Evolutionary conservation across 2,888 invertebrate species (phyloP).

Genomic region (Drosophila algonquin): DNA sequence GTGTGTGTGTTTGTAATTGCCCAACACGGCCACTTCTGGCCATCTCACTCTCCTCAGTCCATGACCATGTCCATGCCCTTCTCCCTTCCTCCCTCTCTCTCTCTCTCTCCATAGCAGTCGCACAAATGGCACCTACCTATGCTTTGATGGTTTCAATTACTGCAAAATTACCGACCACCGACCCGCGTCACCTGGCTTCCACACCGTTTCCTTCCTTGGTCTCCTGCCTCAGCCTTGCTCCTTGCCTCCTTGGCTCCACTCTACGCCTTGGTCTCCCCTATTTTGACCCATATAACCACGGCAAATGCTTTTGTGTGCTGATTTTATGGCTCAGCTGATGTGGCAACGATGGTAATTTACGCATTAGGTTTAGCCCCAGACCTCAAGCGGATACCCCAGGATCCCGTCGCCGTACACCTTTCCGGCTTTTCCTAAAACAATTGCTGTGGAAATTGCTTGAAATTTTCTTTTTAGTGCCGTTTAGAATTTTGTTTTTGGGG

Average conservation of each 20-base stretch:
- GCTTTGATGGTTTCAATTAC: conserved; percentile 74
- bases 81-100: conserved; percentile 3
- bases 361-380: conserved; percentile 18
- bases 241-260: neutral
- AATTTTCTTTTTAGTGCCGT: neutral
- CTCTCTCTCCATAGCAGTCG: conserved; percentile 3
- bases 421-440: neutral
- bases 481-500: neutral
- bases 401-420: neutral
- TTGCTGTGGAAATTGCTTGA: neutral
- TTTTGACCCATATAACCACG: conserved; percentile 36
- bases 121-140: conserved; percentile 50
- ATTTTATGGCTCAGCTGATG: conserved; percentile 53
- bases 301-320: conserved; percentile 46
- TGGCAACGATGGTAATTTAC: conserved; percentile 44
- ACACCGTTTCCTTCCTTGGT: conserved; percentile 9
- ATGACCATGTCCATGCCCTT: conserved; percentile 6
- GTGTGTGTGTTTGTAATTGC: conserved; percentile 36
- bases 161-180: conserved; percentile 47
- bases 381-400: neutral
- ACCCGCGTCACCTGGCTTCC: conserved; percentile 28
- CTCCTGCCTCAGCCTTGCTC: neutral
- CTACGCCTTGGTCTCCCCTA: neutral
- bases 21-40: conserved; percentile 24
- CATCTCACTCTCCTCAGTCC: neutral